Conservation (phyloP, 2,888 invertebrate species). For the Tipula lateralis region DNA sequence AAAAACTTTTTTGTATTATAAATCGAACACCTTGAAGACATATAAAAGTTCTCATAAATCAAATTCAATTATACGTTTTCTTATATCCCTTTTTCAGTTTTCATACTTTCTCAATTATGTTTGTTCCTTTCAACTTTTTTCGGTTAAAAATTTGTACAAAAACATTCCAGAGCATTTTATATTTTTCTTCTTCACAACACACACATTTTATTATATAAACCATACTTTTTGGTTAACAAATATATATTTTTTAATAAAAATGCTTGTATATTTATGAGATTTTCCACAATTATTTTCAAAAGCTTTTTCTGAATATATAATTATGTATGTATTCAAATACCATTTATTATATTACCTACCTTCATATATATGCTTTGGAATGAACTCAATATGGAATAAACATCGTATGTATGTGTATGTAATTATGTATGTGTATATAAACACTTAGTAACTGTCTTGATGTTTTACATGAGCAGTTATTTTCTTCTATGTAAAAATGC, state of each 20-base stretch:
- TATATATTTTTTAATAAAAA: not conserved
- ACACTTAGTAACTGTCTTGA: not conserved
- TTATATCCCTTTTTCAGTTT: not conserved
- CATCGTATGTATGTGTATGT: too few relatives aligned
- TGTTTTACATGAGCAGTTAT: not conserved
- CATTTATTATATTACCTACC: too few relatives aligned
- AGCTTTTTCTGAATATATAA: not conserved
- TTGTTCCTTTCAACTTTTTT: not conserved
- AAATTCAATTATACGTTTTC: not conserved
- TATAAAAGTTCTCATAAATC: conserved; percentile 3
- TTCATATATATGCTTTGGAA: not conserved
- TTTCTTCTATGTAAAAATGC: not conserved
- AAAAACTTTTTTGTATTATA: not conserved
- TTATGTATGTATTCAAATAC: not conserved
- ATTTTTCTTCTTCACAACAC: not conserved
- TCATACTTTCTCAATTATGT: not conserved
- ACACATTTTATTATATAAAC: not conserved
- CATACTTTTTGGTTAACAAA: not conserved
- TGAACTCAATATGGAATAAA: too few relatives aligned
- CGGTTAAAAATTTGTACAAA: not conserved
- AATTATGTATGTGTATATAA: too few relatives aligned
- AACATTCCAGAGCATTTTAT: not conserved
- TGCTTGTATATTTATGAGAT: not conserved
- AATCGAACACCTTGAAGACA: conserved; percentile 14
- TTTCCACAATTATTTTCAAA: not conserved